phyloP scores from a whole-genome alignment of 2,888 invertebrate species.

The Habrosyne pyritoides region DNA sequence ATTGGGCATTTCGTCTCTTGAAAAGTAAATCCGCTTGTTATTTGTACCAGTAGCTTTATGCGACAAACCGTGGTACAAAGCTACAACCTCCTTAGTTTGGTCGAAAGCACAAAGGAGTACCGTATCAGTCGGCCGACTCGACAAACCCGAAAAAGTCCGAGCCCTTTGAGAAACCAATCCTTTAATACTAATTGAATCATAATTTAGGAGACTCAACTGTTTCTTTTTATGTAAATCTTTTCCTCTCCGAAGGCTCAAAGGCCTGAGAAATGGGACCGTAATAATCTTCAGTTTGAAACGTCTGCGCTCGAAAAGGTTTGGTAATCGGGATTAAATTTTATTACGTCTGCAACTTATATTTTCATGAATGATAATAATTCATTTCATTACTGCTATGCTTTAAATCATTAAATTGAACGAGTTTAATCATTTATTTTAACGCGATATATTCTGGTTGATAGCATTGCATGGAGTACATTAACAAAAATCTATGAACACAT shows the following conservation, averaged over 20 bases:
- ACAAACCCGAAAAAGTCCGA: slow-evolving; percentile 77
- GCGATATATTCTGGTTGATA: background rate
- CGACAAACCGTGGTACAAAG: slow-evolving; percentile 66
- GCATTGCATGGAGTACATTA: background rate
- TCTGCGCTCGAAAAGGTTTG: slow-evolving; percentile 51
- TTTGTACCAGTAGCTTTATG: slow-evolving; percentile 63
- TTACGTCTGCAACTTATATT: slow-evolving; percentile 45
- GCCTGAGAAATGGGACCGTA: slow-evolving; percentile 65
- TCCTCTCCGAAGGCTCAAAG: slow-evolving; percentile 66
- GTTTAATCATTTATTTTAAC: too few relatives aligned
- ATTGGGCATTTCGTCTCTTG: background rate
- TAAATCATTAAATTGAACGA: background rate
- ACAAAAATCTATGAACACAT: background rate
- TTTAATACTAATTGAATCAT: slow-evolving; percentile 84
- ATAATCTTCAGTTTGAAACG: slow-evolving; percentile 70
- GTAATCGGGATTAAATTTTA: slow-evolving; percentile 65
- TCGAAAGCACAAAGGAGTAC: slow-evolving; percentile 75
- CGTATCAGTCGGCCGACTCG: slow-evolving; percentile 59
- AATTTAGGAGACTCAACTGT: slow-evolving; percentile 77
- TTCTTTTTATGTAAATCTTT: slow-evolving; percentile 83
- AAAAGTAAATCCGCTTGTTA: slow-evolving; percentile 56
- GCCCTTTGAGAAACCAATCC: slow-evolving; percentile 78
- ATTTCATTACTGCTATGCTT: slow-evolving; percentile 9
- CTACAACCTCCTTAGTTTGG: slow-evolving; percentile 75
- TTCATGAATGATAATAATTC: slow-evolving; percentile 32